These are phyloP conservation scores for Drosophila pullipes DNA, from an alignment of 2,888 invertebrate species.

Conservation along the genomic window DNA sequence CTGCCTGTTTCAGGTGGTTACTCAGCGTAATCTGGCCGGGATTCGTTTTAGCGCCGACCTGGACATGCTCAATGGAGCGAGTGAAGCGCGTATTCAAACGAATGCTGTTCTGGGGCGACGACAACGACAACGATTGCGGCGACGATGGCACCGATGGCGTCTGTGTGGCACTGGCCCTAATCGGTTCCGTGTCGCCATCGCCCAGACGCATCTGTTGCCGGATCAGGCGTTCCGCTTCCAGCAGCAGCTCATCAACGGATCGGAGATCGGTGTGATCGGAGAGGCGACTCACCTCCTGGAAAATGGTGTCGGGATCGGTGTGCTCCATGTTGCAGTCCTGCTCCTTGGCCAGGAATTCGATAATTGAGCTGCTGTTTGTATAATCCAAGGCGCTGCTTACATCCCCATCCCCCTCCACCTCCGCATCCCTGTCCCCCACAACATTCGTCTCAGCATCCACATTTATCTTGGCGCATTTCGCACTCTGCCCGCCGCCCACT, in stretches of 20 bases:
- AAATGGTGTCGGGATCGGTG: constrained; percentile 89
- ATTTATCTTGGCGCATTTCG: background rate
- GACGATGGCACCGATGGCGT: constrained; percentile 49
- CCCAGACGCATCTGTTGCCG: constrained; percentile 78
- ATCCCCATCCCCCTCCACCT: constrained; percentile 11
- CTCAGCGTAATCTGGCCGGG: constrained; percentile 13
- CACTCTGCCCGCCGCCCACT: constrained; percentile 27
- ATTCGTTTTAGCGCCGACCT: background rate
- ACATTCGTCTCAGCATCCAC: background rate
- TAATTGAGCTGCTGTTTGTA: constrained; percentile 83
- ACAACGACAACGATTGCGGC: constrained; percentile 55
- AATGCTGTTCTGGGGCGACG: constrained; percentile 69
- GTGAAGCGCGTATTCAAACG: constrained; percentile 77
- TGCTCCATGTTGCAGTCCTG: constrained; percentile 80
- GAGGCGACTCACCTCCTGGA: constrained; percentile 89
- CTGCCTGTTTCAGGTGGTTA: background rate
- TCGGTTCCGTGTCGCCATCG: constrained; percentile 9
- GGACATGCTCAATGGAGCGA: constrained; percentile 67
- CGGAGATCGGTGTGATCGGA: constrained; percentile 86
- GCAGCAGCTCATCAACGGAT: constrained; percentile 87
- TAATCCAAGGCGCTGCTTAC: constrained; percentile 67
- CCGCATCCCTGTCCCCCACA: background rate
- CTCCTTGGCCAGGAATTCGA: constrained; percentile 85
- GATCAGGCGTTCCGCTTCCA: constrained; percentile 87
- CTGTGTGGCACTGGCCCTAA: constrained; percentile 4